Conservation (phyloP, 1,140 invertebrate species). For the Tetraneura akinire region DNA sequence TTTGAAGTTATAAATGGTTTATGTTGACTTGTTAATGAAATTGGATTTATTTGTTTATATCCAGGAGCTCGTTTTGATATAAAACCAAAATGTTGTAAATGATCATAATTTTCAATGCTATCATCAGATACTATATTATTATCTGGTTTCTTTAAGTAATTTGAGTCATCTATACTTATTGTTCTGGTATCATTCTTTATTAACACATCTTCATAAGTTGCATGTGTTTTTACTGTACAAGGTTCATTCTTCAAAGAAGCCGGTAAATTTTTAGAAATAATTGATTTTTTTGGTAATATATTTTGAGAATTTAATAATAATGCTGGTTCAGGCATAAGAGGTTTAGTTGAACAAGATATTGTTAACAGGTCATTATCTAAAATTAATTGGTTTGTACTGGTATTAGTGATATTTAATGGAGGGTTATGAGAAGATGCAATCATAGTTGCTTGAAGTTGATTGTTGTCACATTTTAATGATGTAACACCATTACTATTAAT, state of each 20-base stretch:
- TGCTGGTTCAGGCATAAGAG: slow-evolving; percentile 45
- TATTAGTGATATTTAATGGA: slow-evolving; percentile 68
- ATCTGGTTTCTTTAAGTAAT: slow-evolving; percentile 53
- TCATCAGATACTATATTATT: slow-evolving; percentile 19
- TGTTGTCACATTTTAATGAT: slow-evolving; percentile 64
- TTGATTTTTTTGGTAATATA: slow-evolving; percentile 64
- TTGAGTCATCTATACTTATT: slow-evolving; percentile 70
- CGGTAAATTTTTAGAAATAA: slow-evolving; percentile 64
- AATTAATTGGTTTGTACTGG: slow-evolving; percentile 57
- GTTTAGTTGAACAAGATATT: slow-evolving; percentile 44
- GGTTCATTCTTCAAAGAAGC: slow-evolving; percentile 8
- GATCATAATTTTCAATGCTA: slow-evolving; percentile 65
- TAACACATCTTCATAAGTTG: slow-evolving; percentile 71
- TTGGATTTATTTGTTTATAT: slow-evolving; percentile 66
- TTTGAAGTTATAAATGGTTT: slow-evolving; percentile 61
- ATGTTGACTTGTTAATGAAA: slow-evolving; percentile 55
- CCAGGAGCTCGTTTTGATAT: slow-evolving; percentile 69
- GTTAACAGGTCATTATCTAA: slow-evolving; percentile 55
- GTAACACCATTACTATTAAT: slow-evolving; percentile 65
- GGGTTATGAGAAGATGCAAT: slow-evolving; percentile 70
- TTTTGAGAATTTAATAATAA: slow-evolving; percentile 16
- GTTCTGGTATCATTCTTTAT: slow-evolving; percentile 73
- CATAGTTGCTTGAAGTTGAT: slow-evolving; percentile 69
- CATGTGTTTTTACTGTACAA: slow-evolving; percentile 45
- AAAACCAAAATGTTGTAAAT: slow-evolving; percentile 76